Evolutionary conservation across 2,797 vertebrate genomes (phyloP).

Genomic region (Fundulus diaphanus): DNA sequence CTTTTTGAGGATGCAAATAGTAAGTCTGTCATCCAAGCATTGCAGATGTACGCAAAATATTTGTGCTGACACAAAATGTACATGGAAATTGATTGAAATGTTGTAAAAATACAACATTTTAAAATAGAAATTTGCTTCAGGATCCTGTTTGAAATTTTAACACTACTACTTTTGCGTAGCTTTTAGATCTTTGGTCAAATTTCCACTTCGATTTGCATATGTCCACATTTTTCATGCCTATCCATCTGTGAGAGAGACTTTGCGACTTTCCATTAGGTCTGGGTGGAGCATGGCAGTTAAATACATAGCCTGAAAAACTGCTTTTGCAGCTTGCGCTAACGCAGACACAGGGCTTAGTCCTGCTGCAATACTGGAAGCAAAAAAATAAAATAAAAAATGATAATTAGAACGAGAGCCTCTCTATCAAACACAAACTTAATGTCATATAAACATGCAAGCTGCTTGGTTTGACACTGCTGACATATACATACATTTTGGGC

Average conservation of each 20-base stretch:
- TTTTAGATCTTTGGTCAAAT: not conserved
- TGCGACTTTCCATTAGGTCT: constrained; percentile 51
- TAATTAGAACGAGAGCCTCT: constrained; percentile 51
- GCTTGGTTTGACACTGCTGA: constrained; percentile 37
- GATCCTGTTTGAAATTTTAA: not conserved
- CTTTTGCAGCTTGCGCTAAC: constrained; percentile 63
- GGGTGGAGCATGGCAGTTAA: constrained; percentile 67
- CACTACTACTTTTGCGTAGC: not conserved
- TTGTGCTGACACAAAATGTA: not conserved
- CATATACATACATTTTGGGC: constrained; percentile 51
- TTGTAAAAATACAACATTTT: not conserved
- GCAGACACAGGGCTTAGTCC: constrained; percentile 72
- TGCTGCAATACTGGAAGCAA: constrained; percentile 62
- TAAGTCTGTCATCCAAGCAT: not conserved
- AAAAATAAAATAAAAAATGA: constrained; percentile 12
- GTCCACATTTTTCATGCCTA: constrained; percentile 33
- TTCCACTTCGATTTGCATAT: not conserved
- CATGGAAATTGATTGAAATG: not conserved
- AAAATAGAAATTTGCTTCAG: not conserved
- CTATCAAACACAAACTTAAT: constrained; percentile 31
- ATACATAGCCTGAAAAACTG: constrained; percentile 74
- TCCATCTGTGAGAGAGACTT: constrained; percentile 31
- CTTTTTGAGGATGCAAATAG: not conserved
- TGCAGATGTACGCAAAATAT: not conserved
- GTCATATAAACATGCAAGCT: constrained; percentile 43